Evolutionary conservation across 2,113 vertebrate species (phyloP).

Genomic region (Galbula dea): DNA sequence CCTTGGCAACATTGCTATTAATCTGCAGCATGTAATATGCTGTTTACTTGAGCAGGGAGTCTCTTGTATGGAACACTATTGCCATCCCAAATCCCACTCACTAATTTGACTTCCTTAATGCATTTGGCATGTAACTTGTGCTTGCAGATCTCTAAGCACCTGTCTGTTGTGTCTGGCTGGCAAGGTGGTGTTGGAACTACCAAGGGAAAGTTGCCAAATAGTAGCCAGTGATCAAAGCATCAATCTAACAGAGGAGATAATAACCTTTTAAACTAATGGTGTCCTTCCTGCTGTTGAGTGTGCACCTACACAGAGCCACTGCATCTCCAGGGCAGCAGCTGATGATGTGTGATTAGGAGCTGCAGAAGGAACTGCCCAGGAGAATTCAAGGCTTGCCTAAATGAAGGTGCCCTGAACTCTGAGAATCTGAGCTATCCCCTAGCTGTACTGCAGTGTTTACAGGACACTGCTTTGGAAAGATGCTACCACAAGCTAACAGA

Average conservation of each 20-base stretch:
- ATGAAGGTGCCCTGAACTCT: background rate
- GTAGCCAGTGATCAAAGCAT: background rate
- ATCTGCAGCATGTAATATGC: background rate
- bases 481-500: background rate
- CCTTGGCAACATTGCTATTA: background rate
- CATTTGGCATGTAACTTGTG: background rate
- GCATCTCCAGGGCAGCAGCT: accelerated
- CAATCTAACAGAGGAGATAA: background rate
- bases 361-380: background rate
- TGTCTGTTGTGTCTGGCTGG: background rate
- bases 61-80: background rate
- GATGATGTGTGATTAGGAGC: background rate
- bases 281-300: background rate
- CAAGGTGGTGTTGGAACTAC: background rate
- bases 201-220: background rate
- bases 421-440: background rate
- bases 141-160: background rate
- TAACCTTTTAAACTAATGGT: background rate
- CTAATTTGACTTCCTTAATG: background rate
- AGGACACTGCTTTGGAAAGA: background rate
- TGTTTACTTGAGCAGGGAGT: background rate
- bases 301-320: background rate
- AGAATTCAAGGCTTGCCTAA: background rate
- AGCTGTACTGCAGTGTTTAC: background rate
- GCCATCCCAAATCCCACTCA: too few species aligned